A percentile compares a stretch with the other conserved stretches of the same genome.
phyloP scores from a whole-genome alignment of 2,888 invertebrate genomes.

The Lasioglossum oenotherae region DNA sequence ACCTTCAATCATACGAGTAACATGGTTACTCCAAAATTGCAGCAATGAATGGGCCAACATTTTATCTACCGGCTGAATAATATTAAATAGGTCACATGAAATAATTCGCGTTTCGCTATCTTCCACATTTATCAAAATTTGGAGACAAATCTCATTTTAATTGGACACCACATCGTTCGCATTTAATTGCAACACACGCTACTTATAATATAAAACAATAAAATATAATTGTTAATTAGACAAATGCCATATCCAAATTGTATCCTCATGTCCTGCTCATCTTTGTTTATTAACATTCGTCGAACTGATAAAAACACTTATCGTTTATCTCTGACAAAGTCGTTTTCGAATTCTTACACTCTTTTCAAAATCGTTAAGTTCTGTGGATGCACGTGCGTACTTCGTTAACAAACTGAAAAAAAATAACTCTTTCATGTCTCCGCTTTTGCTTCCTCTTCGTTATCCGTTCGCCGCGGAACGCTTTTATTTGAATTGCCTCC shows the following conservation, averaged over 20 bases:
- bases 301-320: not conserved
- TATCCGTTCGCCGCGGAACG: conserved; percentile 8
- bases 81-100: not conserved
- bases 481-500: conserved; percentile 26
- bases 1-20: too few relatives aligned
- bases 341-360: too few relatives aligned
- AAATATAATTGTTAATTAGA: not conserved
- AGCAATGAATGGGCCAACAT: not conserved
- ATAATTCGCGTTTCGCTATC: not conserved
- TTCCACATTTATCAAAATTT: not conserved
- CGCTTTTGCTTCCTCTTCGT: not conserved
- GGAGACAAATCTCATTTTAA: not conserved
- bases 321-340: not conserved
- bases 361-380: not conserved
- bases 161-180: not conserved
- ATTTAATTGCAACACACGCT: not conserved
- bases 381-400: too few relatives aligned
- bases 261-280: not conserved
- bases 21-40: not conserved
- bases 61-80: not conserved
- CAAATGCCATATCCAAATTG: not conserved
- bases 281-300: not conserved
- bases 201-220: not conserved
- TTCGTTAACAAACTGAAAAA: conserved; percentile 26
- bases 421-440: not conserved